Evolutionary conservation across 1,140 invertebrate species (phyloP).

Genomic region (Anoplophora glabripennis): DNA sequence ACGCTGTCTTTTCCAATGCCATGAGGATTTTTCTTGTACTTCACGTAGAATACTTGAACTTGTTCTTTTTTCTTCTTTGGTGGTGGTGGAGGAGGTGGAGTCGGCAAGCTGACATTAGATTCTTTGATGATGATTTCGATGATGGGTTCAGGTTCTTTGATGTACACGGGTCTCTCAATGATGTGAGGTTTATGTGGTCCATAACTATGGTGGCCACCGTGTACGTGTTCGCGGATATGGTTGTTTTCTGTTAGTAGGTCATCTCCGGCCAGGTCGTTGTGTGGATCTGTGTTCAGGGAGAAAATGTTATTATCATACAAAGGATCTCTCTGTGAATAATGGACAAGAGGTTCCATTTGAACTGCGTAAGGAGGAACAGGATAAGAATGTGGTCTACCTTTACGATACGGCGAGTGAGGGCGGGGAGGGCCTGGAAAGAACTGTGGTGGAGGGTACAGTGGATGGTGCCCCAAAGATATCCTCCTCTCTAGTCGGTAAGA

Average conservation of each 20-base stretch:
- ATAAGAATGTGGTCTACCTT: constrained; percentile 52
- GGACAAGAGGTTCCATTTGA: constrained; percentile 74
- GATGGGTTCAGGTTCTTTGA: constrained; percentile 79
- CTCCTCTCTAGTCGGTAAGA: constrained; percentile 51
- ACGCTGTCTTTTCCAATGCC: constrained; percentile 64
- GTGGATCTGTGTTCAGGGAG: constrained; percentile 53
- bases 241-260: constrained; percentile 51
- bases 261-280: constrained; percentile 48
- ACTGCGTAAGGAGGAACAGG: constrained; percentile 68
- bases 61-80: constrained; percentile 71
- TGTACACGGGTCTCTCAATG: constrained; percentile 58
- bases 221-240: constrained; percentile 47
- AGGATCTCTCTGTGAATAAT: constrained; percentile 75
- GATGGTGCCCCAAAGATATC: constrained; percentile 40
- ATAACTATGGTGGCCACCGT: constrained; percentile 14
- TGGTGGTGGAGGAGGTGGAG: constrained; percentile 54
- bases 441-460: constrained; percentile 34
- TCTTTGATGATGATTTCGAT: constrained; percentile 90
- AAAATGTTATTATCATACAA: constrained; percentile 61
- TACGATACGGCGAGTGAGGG: constrained; percentile 46
- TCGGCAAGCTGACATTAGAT: constrained; percentile 75
- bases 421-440: constrained; percentile 36
- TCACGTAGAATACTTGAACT: constrained; percentile 86
- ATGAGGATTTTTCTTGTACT: constrained; percentile 78
- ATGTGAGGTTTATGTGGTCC: constrained; percentile 47